Percentiles rank a stretch among this genome's conserved stretches.
These are phyloP conservation scores for Taeniopygia guttata DNA, from an alignment of 2,797 vertebrate species.

Conservation along the genomic window DNA sequence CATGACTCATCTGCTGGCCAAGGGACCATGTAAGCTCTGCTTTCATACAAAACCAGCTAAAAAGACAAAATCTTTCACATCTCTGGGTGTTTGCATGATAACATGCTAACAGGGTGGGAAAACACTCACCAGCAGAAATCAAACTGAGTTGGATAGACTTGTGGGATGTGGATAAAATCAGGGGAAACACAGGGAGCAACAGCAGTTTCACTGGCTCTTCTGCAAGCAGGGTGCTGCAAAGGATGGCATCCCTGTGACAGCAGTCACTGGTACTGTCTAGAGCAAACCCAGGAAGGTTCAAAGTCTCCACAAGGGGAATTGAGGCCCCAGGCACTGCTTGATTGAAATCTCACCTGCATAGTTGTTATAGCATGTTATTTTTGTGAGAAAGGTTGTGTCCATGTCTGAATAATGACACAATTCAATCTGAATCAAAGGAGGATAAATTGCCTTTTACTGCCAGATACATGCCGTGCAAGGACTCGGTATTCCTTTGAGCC, in stretches of 20 bases:
- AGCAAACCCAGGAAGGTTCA: not conserved
- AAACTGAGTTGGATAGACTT: not conserved
- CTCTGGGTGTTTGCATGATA: not conserved
- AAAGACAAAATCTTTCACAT: not conserved
- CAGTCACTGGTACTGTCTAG: not conserved
- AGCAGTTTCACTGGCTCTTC: not conserved
- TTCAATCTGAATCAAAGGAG: not conserved
- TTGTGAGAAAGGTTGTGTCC: not conserved
- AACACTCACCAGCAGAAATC: not conserved
- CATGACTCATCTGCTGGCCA: not conserved
- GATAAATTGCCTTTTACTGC: slow-evolving; percentile 1
- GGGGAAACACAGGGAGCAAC: not conserved
- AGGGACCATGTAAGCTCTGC: not conserved
- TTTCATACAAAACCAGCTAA: not conserved
- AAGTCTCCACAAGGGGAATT: not conserved
- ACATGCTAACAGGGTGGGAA: not conserved
- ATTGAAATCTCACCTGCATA: not conserved
- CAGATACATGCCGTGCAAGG: not conserved
- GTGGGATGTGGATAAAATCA: not conserved
- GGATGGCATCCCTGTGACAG: not conserved
- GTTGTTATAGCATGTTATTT: not conserved
- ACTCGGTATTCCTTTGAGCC: not conserved
- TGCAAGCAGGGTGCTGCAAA: accelerated
- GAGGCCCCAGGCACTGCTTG: not conserved
- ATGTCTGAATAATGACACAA: not conserved